These are phyloP conservation scores for Epistrophe grossulariae DNA, from an alignment of 2,888 invertebrate genomes.

Conservation along the genomic window DNA sequence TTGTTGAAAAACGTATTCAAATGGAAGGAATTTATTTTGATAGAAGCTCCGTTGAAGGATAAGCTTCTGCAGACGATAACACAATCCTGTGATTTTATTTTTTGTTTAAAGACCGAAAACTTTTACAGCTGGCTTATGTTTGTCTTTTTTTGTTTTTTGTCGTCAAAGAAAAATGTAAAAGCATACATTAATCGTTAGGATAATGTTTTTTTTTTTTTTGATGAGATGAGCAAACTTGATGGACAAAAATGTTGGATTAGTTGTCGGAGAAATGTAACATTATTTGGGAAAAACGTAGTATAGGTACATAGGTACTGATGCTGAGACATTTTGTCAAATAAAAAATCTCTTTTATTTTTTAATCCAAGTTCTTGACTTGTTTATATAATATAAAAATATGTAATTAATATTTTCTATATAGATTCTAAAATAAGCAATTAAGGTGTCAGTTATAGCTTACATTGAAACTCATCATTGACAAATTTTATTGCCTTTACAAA, in stretches of 20 bases:
- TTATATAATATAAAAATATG: too few relatives aligned
- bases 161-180: slow-evolving; percentile 5
- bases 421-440: too few relatives aligned
- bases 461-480: too few relatives aligned
- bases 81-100: background rate
- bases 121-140: background rate
- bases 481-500: too few relatives aligned
- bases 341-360: too few relatives aligned
- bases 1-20: slow-evolving; percentile 46
- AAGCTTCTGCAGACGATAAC: slow-evolving; percentile 18
- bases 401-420: too few relatives aligned
- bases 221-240: background rate
- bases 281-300: background rate
- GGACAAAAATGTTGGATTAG: background rate
- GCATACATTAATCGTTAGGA: background rate
- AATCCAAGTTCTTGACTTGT: too few relatives aligned
- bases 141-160: background rate
- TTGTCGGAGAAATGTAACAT: background rate
- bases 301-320: too few relatives aligned
- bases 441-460: too few relatives aligned
- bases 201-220: background rate
- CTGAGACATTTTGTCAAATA: too few relatives aligned
- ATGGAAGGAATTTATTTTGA: slow-evolving; percentile 42
- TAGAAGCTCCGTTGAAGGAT: background rate
- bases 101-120: background rate